Conservation (phyloP, 1,140 invertebrate species). For the Trissolcus basalis region DNA sequence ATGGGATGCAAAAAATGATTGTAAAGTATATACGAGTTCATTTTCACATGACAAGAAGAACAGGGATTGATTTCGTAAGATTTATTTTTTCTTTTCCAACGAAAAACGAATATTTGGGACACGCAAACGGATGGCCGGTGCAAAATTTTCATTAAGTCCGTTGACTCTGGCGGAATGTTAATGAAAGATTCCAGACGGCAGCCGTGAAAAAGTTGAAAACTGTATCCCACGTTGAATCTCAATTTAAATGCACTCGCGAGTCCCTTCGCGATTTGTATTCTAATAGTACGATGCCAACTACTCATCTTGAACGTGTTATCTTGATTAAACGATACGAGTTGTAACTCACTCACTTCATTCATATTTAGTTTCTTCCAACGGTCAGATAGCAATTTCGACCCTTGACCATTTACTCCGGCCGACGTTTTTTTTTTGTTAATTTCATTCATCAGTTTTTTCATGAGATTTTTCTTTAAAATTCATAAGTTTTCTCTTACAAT, state of each 20-base stretch:
- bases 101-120: slow-evolving; percentile 23
- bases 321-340: slow-evolving; percentile 42
- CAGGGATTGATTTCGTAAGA: slow-evolving; percentile 19
- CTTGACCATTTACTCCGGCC: too few relatives aligned
- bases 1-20: too few relatives aligned
- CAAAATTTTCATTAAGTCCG: slow-evolving; percentile 40
- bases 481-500: too few relatives aligned
- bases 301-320: slow-evolving; percentile 48
- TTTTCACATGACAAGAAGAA: too few relatives aligned
- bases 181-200: slow-evolving; percentile 30
- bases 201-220: slow-evolving; percentile 28
- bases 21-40: too few relatives aligned
- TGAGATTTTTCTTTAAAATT: too few relatives aligned
- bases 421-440: too few relatives aligned
- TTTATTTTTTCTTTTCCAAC: slow-evolving; percentile 1
- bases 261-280: slow-evolving; percentile 29
- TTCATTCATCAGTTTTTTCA: too few relatives aligned
- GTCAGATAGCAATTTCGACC: too few relatives aligned
- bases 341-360: slow-evolving; percentile 8
- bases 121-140: slow-evolving; percentile 3
- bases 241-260: slow-evolving; percentile 18
- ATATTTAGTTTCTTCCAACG: too few relatives aligned
- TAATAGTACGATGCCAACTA: slow-evolving; percentile 31
- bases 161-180: slow-evolving; percentile 38
- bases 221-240: slow-evolving; percentile 19